Conservation (phyloP, 1,140 invertebrate genomes). For the Bombyx mori region ASM3026992v2 NC_085117.1:6958501-6959000, state of each 20-base stretch:
- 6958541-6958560: slow-evolving; percentile 86
- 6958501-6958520: slow-evolving; percentile 43
- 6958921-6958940: no score
- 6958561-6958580: slow-evolving; percentile 78
- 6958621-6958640: slow-evolving; percentile 80
- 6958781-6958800: no score
- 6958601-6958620: slow-evolving; percentile 85
- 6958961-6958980: no score
- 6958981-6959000: no score
- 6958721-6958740: slow-evolving; percentile 32
- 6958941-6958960: no score
- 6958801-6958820: no score
- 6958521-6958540: slow-evolving; percentile 81
- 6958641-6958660: slow-evolving; percentile 49
- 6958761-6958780: no score
- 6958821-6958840: no score
- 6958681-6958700: slow-evolving; percentile 16
- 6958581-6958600: slow-evolving; percentile 80
- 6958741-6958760: slow-evolving; percentile 30
- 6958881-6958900: no score
- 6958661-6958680: slow-evolving; percentile 54
- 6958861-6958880: no score
- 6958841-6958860: no score
- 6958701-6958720: slow-evolving; percentile 17
- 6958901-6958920: no score